Conservation (phyloP, 1,140 invertebrate species). For the silkworm (Bombyx mori) region ASM3026992v2 NC_085124.1:2359001-2359500, state of each 20-base stretch:
- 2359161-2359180: constrained; percentile 67
- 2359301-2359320: constrained; percentile 29
- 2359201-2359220: constrained; percentile 49
- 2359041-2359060: constrained; percentile 65
- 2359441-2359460: constrained; percentile 35
- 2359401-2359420: constrained; percentile 47
- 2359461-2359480: constrained; percentile 39
- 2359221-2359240: constrained; percentile 53
- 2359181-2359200: constrained; percentile 50
- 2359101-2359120: constrained; percentile 63
- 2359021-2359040: constrained; percentile 64
- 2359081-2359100: constrained; percentile 66
- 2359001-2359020: constrained; percentile 61
- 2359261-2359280: constrained; percentile 44
- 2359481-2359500: constrained; percentile 48
- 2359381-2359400: constrained; percentile 45
- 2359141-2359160: constrained; percentile 65
- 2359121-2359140: constrained; percentile 66
- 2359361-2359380: constrained; percentile 42
- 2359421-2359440: constrained; percentile 42
- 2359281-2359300: constrained; percentile 57
- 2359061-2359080: constrained; percentile 56
- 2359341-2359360: constrained; percentile 47
- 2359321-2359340: constrained; percentile 33
- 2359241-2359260: constrained; percentile 29